Percentiles rank a stretch among this genome's conserved stretches.
Conservation (phyloP, 2,113 vertebrate species). For the Perca fluviatilis region DNA sequence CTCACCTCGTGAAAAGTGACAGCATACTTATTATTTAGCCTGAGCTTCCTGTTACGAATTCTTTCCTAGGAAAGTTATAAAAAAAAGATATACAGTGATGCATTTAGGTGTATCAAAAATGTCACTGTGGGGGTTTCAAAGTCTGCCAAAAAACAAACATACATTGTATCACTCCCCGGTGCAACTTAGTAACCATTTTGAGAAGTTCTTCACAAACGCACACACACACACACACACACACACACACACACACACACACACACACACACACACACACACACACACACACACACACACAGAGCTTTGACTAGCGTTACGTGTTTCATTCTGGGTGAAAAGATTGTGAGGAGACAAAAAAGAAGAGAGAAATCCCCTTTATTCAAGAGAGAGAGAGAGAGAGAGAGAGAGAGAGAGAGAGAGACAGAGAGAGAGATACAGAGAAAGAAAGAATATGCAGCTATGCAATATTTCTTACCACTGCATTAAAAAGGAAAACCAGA, state of each 20-base stretch:
- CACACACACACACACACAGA: slow-evolving; percentile 10
- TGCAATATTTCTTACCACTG: not conserved
- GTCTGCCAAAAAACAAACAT: not conserved
- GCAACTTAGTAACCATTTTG: not conserved
- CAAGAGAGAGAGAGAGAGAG: not conserved
- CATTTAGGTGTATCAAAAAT: slow-evolving; percentile 1
- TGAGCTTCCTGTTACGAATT: slow-evolving; percentile 80
- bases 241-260: not conserved
- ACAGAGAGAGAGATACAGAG: not conserved
- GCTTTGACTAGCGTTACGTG: slow-evolving; percentile 11
- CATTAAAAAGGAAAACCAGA: not conserved
- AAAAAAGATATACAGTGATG: slow-evolving; percentile 39
- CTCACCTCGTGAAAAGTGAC: slow-evolving; percentile 87
- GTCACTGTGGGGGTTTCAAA: not conserved
- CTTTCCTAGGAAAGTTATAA: slow-evolving; percentile 76
- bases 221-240: not conserved
- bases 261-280: not conserved
- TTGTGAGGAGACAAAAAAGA: not conserved
- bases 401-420: not conserved
- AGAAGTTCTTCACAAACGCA: not conserved
- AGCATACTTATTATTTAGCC: slow-evolving; percentile 80
- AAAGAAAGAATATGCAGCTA: not conserved
- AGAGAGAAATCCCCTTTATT: not conserved
- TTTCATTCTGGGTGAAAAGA: slow-evolving; percentile 13
- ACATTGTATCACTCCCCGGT: not conserved